Base-by-base conservation (phyloP, 2,797 vertebrate species). In the Urophycis tenuis region DNA sequence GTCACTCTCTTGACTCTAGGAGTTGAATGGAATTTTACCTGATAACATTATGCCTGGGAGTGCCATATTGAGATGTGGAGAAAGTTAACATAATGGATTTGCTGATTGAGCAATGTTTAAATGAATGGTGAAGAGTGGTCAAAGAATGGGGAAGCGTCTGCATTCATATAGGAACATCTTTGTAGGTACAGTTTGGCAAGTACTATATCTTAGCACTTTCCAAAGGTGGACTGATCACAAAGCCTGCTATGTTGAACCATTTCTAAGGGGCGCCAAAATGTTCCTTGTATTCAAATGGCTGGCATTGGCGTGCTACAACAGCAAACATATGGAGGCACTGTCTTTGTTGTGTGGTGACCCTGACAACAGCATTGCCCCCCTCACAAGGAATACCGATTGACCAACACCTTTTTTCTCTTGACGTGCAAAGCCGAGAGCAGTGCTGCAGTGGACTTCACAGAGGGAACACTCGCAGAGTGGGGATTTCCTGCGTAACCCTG, bases 11-110 rank as follows among this genome's bases (percentile, higher is more conserved):
- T 81, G 71, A 81, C 53, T 79, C 71, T 80, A 77, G 82, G 84
- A 89, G 82, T 75, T 32, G 45, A 80, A 60, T 80, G 86, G 86
- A 91, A 88, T 88, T 86, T 83, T 45, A 77, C 79, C 75, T 81
- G 71, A 33, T 35, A 12, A 64, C 35, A 29, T 2, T 0, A 45
- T 45, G 31, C 32, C 14, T 81, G 86, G 82, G 81, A 82, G 86
- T 82, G 60, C 69, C 22, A 34, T 69, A 53, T 29, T 75, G n/a
- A 73, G 67, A 35, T 67, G 74, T 5, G 2, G 39, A 81, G 67
- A 77, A n/a, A 22, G 82, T 80, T 79, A 84, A 88, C 84, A 78
- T 1, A 19, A 1, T 73, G 31, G 36, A 25, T 49, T 64, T 22
- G 30, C 39, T 67, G 14, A 25, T 36, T 34, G 32, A n/a, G 33